Percentiles rank a stretch among this genome's conserved stretches.
phyloP scores from a whole-genome alignment of 2,113 vertebrate genomes.

The Cynocephalus volans region DNA sequence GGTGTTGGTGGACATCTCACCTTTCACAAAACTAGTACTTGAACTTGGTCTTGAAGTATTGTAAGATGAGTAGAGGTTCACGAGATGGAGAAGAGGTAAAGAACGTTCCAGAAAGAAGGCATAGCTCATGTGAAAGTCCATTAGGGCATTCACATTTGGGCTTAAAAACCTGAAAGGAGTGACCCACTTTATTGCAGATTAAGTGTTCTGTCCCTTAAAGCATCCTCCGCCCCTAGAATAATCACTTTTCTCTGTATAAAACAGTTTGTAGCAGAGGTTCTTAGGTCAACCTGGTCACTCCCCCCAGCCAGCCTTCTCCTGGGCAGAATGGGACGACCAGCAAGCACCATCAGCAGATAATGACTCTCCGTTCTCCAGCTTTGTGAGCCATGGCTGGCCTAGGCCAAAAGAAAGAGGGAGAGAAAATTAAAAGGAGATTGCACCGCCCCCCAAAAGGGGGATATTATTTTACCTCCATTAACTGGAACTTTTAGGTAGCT shows the following conservation, averaged over 20 bases:
- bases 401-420: background rate
- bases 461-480: background rate
- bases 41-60: constrained; percentile 10
- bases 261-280: background rate
- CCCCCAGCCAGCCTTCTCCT: fast-evolving
- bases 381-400: background rate
- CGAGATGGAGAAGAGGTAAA: background rate
- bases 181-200: background rate
- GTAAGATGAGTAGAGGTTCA: background rate
- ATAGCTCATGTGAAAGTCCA: background rate
- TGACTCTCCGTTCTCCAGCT: background rate
- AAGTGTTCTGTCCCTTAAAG: background rate
- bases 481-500: constrained; percentile 10
- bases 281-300: background rate
- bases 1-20: background rate
- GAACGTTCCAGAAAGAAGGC: background rate
- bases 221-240: background rate
- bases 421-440: background rate
- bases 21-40: constrained; percentile 32
- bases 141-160: background rate
- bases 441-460: background rate
- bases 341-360: background rate
- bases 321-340: background rate
- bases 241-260: background rate
- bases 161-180: background rate